Evolutionary conservation across 2,113 vertebrate genomes (phyloP).

Genomic region (Hystrix brachyura): DNA sequence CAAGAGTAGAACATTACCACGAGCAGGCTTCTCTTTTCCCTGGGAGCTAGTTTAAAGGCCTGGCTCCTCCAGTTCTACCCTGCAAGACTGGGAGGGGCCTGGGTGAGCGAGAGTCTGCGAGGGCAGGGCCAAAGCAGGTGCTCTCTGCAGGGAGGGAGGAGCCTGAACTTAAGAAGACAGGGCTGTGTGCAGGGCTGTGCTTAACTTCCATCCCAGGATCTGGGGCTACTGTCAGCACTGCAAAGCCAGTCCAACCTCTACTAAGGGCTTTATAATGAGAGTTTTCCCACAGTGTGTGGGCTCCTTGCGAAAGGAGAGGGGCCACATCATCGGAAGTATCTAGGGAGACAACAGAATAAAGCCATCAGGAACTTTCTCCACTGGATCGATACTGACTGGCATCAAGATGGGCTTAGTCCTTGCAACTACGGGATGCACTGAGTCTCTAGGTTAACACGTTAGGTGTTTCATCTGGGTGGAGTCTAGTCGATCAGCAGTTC

Average conservation of each 20-base stretch:
- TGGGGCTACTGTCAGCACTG: not conserved
- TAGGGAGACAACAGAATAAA: not conserved
- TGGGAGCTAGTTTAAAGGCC: not conserved
- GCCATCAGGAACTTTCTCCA: not conserved
- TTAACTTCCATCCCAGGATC: not conserved
- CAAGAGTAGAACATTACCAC: not conserved
- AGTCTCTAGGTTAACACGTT: not conserved
- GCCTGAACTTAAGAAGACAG: not conserved
- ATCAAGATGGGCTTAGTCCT: not conserved
- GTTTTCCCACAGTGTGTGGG: not conserved
- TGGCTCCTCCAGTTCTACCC: not conserved
- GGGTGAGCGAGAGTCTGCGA: not conserved
- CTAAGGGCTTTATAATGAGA: not conserved
- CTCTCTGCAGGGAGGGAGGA: not conserved
- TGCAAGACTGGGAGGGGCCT: not conserved
- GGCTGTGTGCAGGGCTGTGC: accelerated
- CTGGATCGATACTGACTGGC: not conserved
- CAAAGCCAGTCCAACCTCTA: not conserved
- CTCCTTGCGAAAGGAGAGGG: not conserved
- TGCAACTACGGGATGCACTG: not conserved
- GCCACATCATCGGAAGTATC: not conserved
- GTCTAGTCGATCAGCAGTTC: not conserved
- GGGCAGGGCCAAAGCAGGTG: not conserved
- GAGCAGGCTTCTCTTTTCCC: not conserved
- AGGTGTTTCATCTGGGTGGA: not conserved